Base-by-base conservation (phyloP, 2,888 invertebrate genomes). In the Xestia ashworthii region DNA sequence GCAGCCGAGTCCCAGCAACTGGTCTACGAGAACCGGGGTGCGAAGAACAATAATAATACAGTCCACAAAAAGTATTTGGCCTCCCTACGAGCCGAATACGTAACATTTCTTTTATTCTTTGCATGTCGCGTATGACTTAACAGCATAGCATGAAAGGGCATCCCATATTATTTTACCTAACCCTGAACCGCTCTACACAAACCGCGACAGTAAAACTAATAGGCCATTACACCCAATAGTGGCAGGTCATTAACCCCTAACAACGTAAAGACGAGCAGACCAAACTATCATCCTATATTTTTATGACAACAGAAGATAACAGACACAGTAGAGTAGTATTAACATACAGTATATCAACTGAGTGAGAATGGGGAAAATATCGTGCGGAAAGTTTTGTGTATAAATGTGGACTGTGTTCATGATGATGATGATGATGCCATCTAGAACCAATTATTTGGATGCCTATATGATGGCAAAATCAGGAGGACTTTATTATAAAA, bases 201-300 rank as follows among this genome's bases (percentile, higher is more conserved):
- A 69, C 82, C 48, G 41, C 67, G 71, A 69, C 46, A 78, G 50
- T 62, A 78, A 80, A 85, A 75, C 65, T 81, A 83, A 71, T 77
- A 44, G 73, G 60, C 71, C 50, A 72, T 87, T 74, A 78, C 48
- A 25, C 38, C 67, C 46, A 62, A 62, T 78, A 73, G 64, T 69
- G 46, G 71, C 66, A 71, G 78, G 46, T 78, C 83, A 83, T 87
- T 85, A 85, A 78, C 73, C 76, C 53, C n/a, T 71, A 83, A 78
- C 75, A 69, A 71, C 73, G 12, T 41, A 69, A 60, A 73, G 67
- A 74, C 68, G 76, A 53, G 55, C 41, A 62, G 60, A n/a, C 60
- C 41, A 12, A 66, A 58, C 70, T 70, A 78, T 74, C 65, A 76
- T 55, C 58, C 62, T 76, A 46, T 62, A 74, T 76, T 86, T 85